Evolutionary conservation across 2,113 vertebrate species (phyloP).

Genomic region (Heliornis fulica): DNA sequence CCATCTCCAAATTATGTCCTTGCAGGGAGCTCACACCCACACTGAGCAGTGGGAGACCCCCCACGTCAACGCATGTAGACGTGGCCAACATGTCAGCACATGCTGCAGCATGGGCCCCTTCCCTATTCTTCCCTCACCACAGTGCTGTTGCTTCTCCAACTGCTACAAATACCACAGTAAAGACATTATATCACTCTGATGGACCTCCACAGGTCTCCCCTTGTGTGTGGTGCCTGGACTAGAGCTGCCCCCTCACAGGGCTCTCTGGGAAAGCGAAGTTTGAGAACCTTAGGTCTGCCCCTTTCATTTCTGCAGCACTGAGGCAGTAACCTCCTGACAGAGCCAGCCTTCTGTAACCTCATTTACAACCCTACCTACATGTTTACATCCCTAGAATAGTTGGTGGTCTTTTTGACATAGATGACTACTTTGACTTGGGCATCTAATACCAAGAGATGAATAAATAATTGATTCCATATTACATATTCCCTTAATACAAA

Average conservation of each 20-base stretch:
- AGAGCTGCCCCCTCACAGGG: not conserved
- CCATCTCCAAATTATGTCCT: not conserved
- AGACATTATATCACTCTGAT: not conserved
- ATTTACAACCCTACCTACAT: not conserved
- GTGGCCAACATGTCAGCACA: fast-evolving
- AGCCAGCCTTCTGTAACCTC: not conserved
- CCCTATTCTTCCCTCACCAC: not conserved
- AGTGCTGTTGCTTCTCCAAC: not conserved
- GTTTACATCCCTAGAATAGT: not conserved
- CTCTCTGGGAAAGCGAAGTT: not conserved
- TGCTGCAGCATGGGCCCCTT: fast-evolving
- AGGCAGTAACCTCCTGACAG: not conserved
- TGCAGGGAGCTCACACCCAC: not conserved
- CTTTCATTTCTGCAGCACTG: not conserved
- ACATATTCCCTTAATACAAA: not conserved
- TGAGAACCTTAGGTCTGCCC: not conserved
- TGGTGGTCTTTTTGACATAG: not conserved
- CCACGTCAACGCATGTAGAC: fast-evolving
- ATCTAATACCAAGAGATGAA: not conserved
- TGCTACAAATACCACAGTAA: not conserved
- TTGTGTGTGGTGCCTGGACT: fast-evolving
- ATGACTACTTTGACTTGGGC: not conserved
- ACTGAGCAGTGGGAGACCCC: not conserved
- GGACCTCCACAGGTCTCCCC: not conserved
- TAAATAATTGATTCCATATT: not conserved